Conservation (phyloP, 1,140 invertebrate species). For the Globodera rostochiensis region DNA sequence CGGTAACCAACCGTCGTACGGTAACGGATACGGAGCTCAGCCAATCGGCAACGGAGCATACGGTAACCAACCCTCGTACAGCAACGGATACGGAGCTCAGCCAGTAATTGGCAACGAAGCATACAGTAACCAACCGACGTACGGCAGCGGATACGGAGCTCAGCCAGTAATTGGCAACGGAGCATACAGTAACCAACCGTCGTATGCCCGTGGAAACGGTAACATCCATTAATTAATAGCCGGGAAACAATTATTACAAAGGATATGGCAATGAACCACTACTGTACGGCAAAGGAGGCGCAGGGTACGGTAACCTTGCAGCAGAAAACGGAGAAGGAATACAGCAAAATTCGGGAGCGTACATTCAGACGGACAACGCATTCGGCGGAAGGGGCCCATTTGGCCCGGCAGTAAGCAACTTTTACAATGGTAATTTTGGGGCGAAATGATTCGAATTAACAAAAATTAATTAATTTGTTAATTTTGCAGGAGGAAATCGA, state of each 20-base stretch:
- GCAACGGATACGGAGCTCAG: not conserved
- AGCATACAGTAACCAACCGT: too few species aligned
- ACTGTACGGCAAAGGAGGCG: not conserved
- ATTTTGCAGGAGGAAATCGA: too few species aligned
- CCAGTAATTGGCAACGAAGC: not conserved
- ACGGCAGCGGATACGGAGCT: too few species aligned
- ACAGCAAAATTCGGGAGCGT: conserved; percentile 17
- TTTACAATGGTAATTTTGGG: not conserved
- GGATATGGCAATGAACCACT: conserved; percentile 1
- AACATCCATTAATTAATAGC: not conserved
- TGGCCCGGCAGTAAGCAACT: not conserved
- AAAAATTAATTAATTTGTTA: not conserved
- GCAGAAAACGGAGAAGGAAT: not conserved
- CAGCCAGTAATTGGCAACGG: too few species aligned
- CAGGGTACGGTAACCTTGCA: too few species aligned
- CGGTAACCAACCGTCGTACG: too few species aligned
- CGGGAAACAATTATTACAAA: not conserved
- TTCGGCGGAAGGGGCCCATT: not conserved
- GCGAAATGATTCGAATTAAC: not conserved
- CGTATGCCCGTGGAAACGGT: too few species aligned
- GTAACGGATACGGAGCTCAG: not conserved
- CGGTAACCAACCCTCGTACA: not conserved
- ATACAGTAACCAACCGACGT: not conserved
- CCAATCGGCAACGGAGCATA: not conserved
- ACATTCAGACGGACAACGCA: conserved; percentile 25